Evolutionary conservation across 2,113 vertebrate species (phyloP).

Genomic region (Eupsittula cactorum): DNA sequence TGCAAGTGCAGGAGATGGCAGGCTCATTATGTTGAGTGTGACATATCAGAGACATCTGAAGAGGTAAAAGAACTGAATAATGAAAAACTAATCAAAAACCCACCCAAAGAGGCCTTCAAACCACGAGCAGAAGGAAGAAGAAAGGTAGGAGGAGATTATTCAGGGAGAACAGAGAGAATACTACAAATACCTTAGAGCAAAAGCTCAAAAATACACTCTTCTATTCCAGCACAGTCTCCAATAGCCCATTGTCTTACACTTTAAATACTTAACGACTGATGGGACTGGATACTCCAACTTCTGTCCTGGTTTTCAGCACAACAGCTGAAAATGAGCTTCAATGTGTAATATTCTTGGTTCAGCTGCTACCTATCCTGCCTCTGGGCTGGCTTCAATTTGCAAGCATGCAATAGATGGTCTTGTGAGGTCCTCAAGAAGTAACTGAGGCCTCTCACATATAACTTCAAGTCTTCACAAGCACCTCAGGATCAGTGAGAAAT

Average conservation of each 20-base stretch:
- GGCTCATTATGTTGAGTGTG: background rate
- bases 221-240: background rate
- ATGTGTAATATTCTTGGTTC: background rate
- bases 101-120: background rate
- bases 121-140: background rate
- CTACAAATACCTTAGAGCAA: background rate
- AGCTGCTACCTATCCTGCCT: no score
- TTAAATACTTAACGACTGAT: background rate
- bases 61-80: background rate
- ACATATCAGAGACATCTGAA: background rate
- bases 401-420: accelerated
- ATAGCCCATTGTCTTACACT: background rate
- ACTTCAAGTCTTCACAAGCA: background rate
- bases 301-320: background rate
- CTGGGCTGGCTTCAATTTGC: accelerated
- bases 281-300: background rate
- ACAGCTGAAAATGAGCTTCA: background rate
- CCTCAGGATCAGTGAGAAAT: background rate
- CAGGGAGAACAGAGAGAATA: background rate
- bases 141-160: background rate
- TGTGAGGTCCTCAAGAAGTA: background rate
- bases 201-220: background rate
- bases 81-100: background rate
- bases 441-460: background rate
- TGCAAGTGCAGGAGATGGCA: background rate